These are phyloP conservation scores for Drosophila prosaltans DNA, from an alignment of 1,140 invertebrate genomes.

Conservation along the genomic window DNA sequence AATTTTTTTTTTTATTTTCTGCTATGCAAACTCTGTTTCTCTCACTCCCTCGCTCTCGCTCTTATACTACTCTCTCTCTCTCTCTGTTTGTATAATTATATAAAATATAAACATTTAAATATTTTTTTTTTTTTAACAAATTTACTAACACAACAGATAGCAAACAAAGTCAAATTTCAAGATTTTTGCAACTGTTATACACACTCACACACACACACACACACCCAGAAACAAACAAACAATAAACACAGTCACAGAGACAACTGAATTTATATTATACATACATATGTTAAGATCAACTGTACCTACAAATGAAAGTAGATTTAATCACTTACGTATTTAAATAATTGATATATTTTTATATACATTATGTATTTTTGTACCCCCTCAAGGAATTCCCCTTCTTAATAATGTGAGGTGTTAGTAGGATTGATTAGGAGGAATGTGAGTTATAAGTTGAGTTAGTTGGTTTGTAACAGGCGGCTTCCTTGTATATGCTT, in stretches of 20 bases:
- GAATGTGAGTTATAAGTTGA: constrained; percentile 44
- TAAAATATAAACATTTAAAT: constrained; percentile 40
- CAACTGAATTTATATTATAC: constrained; percentile 39
- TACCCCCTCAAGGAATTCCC: constrained; percentile 15
- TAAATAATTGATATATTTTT: background rate
- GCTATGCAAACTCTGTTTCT: constrained; percentile 47
- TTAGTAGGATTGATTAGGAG: constrained; percentile 33
- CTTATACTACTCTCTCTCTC: constrained; percentile 18
- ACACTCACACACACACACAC: constrained; percentile 35
- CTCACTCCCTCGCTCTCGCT: constrained; percentile 37
- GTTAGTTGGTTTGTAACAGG: constrained; percentile 49
- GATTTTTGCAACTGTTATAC: constrained; percentile 49
- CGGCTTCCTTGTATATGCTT: constrained; percentile 79
- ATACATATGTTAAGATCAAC: constrained; percentile 28
- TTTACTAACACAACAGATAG: constrained; percentile 63
- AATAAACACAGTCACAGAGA: constrained; percentile 8
- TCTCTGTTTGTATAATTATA: constrained; percentile 35
- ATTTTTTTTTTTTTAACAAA: constrained; percentile 51
- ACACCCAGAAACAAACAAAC: background rate
- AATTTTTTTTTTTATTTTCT: constrained; percentile 39
- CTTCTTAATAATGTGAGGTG: constrained; percentile 44
- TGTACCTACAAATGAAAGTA: constrained; percentile 35
- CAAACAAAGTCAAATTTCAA: constrained; percentile 26
- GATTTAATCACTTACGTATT: constrained; percentile 1
- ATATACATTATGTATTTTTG: constrained; percentile 2